Evolutionary conservation across 2,113 vertebrate genomes (phyloP).

Genomic region (Nothoprocta perdicaria): DNA sequence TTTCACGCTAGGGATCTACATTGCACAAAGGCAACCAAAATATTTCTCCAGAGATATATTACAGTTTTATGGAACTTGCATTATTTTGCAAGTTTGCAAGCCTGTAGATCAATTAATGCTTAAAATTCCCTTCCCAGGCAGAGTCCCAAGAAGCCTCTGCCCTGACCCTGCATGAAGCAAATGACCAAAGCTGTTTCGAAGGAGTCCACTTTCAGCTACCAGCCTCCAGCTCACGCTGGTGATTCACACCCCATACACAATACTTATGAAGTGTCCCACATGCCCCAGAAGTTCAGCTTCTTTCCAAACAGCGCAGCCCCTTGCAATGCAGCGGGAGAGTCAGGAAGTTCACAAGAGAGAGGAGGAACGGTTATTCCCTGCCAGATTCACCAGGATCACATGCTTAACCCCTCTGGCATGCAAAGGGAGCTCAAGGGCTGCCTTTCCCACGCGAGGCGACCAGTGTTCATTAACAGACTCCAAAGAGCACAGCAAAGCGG

Average conservation of each 20-base stretch:
- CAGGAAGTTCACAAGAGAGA: constrained; percentile 1
- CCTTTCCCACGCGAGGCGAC: neutral
- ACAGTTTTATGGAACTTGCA: neutral
- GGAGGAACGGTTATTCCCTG: neutral
- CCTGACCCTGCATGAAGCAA: neutral
- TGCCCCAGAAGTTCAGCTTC: neutral
- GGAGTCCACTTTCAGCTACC: neutral
- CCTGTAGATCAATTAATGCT: neutral
- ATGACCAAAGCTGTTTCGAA: neutral
- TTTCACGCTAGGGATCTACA: fast-evolving
- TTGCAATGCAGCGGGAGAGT: neutral
- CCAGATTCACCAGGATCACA: neutral
- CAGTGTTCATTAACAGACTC: neutral
- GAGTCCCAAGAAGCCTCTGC: neutral
- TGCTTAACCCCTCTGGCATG: constrained; percentile 6
- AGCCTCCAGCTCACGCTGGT: neutral
- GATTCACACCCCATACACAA: neutral
- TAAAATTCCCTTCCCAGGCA: neutral
- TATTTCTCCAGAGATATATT: neutral
- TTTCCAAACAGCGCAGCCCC: neutral
- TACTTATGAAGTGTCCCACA: neutral
- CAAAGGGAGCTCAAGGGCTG: constrained; percentile 10
- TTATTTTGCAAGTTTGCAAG: neutral
- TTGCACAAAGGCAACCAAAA: neutral
- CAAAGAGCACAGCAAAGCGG: constrained; percentile 12